Conservation (phyloP, 2,113 vertebrate species). For the Gobiocypris rarus region DNA sequence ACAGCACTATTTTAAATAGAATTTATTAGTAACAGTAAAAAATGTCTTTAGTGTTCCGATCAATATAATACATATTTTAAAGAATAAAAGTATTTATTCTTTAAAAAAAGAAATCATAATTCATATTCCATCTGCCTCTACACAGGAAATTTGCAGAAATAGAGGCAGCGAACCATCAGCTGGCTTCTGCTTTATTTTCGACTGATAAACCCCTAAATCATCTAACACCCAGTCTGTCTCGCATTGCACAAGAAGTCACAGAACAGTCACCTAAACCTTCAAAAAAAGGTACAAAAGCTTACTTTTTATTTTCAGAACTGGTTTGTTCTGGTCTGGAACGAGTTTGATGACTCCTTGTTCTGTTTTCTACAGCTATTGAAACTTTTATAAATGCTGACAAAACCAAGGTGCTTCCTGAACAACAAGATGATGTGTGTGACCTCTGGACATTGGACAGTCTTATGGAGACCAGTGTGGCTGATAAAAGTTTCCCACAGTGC, state of each 20-base stretch:
- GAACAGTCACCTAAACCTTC: background rate
- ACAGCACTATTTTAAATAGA: too few species aligned
- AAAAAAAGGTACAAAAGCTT: conserved; percentile 29
- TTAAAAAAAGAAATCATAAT: background rate
- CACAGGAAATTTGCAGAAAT: conserved; percentile 82
- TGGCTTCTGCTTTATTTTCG: conserved; percentile 69
- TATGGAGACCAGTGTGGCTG: conserved; percentile 24
- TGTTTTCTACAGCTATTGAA: conserved; percentile 17
- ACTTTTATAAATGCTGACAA: conserved; percentile 10
- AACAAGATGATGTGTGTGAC: conserved; percentile 43
- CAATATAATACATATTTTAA: too few species aligned
- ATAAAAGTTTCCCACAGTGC: background rate
- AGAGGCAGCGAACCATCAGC: conserved; percentile 78
- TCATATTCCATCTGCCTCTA: conserved; percentile 35
- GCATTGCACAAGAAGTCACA: conserved; percentile 36
- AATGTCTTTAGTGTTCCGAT: too few species aligned
- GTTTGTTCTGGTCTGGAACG: background rate
- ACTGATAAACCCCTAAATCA: conserved; percentile 59
- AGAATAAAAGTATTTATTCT: too few species aligned
- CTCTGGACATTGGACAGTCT: conserved; percentile 44
- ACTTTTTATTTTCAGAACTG: background rate
- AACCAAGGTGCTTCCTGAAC: conserved; percentile 45
- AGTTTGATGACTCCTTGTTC: conserved; percentile 3
- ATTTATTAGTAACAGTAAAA: too few species aligned
- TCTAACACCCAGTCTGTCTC: conserved; percentile 30